phyloP scores from a whole-genome alignment of 2,888 invertebrate species.

The Tortrix viridana region DNA sequence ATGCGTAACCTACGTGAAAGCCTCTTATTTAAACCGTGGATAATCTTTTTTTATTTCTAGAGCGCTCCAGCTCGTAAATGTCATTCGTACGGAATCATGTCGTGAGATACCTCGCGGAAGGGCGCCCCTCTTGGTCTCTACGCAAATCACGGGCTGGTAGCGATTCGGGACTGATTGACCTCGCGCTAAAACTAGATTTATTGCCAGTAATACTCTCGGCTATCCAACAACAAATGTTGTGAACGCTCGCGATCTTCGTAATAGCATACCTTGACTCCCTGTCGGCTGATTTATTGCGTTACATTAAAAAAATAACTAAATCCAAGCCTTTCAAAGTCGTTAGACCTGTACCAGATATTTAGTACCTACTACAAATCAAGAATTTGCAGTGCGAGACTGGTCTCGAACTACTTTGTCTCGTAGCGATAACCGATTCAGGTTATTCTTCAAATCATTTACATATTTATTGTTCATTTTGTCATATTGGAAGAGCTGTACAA shows the following conservation, averaged over 20 bases:
- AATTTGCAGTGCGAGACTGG: conserved; percentile 15
- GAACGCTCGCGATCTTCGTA: conserved; percentile 45
- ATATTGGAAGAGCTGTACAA: conserved; percentile 13
- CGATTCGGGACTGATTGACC: conserved; percentile 62
- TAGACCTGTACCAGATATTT: background rate
- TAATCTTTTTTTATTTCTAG: conserved; percentile 40
- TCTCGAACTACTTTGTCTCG: conserved; percentile 8
- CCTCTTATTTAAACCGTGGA: conserved; percentile 22
- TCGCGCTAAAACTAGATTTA: conserved; percentile 73
- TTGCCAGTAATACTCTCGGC: conserved; percentile 55
- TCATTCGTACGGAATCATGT: conserved; percentile 50
- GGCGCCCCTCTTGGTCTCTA: conserved; percentile 16
- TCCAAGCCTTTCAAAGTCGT: conserved; percentile 29
- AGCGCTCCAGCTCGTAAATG: conserved; percentile 52
- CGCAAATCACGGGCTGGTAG: conserved; percentile 51
- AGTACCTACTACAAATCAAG: conserved; percentile 2
- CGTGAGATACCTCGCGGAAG: conserved; percentile 43
- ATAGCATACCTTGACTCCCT: conserved; percentile 44
- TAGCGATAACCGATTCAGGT: conserved; percentile 10
- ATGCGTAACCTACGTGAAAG: conserved; percentile 40
- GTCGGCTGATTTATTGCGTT: conserved; percentile 14
- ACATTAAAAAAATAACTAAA: conserved; percentile 40
- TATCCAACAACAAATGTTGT: conserved; percentile 54
- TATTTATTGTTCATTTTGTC: conserved; percentile 19
- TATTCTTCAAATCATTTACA: conserved; percentile 18